A percentile compares a stretch with the other conserved stretches of the same genome.
phyloP scores from a whole-genome alignment of 2,797 vertebrate species.

The Artibeus jamaicensis region DNA sequence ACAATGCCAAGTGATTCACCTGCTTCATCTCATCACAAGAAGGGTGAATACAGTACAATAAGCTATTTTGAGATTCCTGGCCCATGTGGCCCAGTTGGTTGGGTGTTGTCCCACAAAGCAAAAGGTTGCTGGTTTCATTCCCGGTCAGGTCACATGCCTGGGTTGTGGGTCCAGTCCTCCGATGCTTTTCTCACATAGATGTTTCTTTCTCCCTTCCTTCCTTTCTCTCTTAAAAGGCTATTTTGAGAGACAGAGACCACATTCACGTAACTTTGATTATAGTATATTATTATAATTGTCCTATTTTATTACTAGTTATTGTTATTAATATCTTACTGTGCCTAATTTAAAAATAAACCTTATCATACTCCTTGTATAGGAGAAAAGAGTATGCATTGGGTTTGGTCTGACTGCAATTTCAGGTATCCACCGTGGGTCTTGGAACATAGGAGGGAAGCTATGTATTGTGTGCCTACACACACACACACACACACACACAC shows the following conservation, averaged over 20 bases:
- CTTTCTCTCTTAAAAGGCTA: neutral
- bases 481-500: neutral
- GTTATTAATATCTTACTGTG: neutral
- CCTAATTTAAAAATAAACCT: neutral
- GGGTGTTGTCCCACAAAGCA: neutral
- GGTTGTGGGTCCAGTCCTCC: neutral
- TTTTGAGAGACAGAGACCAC: neutral
- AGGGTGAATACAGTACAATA: neutral
- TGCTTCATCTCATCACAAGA: neutral
- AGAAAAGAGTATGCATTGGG: neutral
- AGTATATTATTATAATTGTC: neutral
- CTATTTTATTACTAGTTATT: neutral
- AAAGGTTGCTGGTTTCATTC: neutral
- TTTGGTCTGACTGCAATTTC: neutral
- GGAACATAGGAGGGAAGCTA: neutral
- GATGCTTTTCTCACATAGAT: neutral
- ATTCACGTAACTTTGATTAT: neutral
- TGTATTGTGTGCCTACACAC: neutral
- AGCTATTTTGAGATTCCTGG: neutral
- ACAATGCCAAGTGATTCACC: neutral
- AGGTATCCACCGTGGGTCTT: neutral
- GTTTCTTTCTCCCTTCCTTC: neutral
- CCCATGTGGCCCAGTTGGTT: neutral
- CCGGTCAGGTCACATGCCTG: neutral
- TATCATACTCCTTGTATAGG: neutral